A percentile compares a stretch with the other conserved stretches of the same genome.
Evolutionary conservation across 2,888 invertebrate species (phyloP).

Genomic region (Ophion slaviceki): DNA sequence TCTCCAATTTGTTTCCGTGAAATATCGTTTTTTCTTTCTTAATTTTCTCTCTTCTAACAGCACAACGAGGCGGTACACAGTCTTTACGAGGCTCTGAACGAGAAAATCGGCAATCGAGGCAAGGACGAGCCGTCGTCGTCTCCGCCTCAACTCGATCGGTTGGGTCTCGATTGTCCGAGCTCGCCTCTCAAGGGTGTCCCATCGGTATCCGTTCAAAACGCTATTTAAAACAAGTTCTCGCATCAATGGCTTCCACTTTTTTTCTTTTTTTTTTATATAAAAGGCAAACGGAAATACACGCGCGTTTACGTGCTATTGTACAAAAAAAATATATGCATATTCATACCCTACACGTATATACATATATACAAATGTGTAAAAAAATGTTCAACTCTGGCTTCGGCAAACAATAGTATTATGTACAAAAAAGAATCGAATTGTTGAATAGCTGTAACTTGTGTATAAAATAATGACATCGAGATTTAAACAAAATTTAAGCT

Average conservation of each 20-base stretch:
- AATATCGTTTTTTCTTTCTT: conserved; percentile 2
- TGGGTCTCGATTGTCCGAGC: conserved; percentile 91
- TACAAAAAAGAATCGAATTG: too few relatives aligned
- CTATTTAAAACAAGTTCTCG: conserved; percentile 4
- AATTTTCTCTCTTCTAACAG: conserved; percentile 81
- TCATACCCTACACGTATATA: not conserved
- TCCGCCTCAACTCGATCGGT: conserved; percentile 86
- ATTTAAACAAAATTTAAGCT: too few relatives aligned
- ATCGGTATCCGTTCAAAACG: conserved; percentile 46
- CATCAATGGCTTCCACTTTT: not conserved
- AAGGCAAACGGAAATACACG: not conserved
- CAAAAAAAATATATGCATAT: conserved; percentile 2
- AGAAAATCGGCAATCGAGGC: conserved; percentile 87
- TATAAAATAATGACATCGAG: too few relatives aligned
- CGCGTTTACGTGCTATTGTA: not conserved
- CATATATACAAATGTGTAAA: too few relatives aligned
- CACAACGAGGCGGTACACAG: conserved; percentile 94
- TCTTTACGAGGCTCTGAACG: conserved; percentile 90
- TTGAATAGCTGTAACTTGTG: too few relatives aligned
- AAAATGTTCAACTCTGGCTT: too few relatives aligned
- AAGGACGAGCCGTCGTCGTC: conserved; percentile 86
- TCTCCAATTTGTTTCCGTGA: not conserved
- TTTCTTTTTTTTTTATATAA: not conserved
- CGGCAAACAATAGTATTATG: too few relatives aligned
- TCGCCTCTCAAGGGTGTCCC: conserved; percentile 91